A percentile compares a stretch with the other conserved stretches of the same genome.
Evolutionary conservation across 2,888 invertebrate genomes (phyloP).

Genomic region (Sussaba pulchella): DNA sequence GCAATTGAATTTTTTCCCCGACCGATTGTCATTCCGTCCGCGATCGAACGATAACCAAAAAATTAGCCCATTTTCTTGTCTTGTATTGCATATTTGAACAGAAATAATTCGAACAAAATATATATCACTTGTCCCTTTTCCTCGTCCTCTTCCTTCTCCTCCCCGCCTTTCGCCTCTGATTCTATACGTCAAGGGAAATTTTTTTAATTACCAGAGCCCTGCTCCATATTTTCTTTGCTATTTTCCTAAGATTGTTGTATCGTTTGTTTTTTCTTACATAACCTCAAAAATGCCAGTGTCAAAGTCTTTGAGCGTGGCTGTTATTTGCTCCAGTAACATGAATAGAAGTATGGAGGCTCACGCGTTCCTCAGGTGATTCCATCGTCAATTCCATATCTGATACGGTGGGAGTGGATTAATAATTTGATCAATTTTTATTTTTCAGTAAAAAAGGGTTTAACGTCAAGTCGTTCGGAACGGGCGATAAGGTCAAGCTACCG

Average conservation of each 20-base stretch:
- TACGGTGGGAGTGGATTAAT: background rate
- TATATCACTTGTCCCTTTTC: background rate
- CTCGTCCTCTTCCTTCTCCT: too few species aligned
- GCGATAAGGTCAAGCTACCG: constrained; percentile 98
- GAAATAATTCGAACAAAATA: background rate
- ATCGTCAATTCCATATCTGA: background rate
- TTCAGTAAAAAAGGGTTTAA: constrained; percentile 97
- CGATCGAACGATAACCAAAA: background rate
- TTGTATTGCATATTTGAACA: background rate
- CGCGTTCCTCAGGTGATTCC: constrained; percentile 91
- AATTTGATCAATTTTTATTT: constrained; percentile 55
- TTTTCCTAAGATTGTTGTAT: background rate
- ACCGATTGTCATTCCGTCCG: background rate
- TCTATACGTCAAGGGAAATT: too few species aligned
- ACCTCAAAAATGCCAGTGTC: constrained; percentile 78
- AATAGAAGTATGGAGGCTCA: constrained; percentile 99
- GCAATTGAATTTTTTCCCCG: background rate
- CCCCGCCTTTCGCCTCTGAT: too few species aligned
- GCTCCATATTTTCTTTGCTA: background rate
- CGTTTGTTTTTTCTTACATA: background rate
- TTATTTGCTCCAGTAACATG: constrained; percentile 99
- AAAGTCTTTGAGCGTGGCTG: constrained; percentile 91
- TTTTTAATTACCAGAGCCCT: background rate
- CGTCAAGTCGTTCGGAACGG: constrained; percentile 97
- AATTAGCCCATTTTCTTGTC: background rate